Conservation (phyloP, 2,888 invertebrate genomes). For the Acleris laterana region DNA sequence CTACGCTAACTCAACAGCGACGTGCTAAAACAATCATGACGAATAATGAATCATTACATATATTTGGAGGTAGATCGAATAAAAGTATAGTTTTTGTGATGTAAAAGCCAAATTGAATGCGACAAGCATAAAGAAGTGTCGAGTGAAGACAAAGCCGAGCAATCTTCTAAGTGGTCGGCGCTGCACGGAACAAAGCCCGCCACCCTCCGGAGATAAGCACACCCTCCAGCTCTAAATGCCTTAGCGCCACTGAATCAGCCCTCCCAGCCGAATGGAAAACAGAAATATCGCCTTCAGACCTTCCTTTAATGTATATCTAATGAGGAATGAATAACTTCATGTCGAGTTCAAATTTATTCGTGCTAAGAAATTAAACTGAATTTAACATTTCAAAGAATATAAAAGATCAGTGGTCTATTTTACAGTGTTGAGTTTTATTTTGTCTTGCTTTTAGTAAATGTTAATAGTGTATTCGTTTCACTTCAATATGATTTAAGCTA, state of each 20-base stretch:
- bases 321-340: conserved; percentile 57
- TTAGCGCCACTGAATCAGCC: conserved; percentile 62
- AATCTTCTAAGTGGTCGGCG: conserved; percentile 80
- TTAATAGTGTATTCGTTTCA: not conserved
- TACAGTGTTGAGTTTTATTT: conserved; percentile 6
- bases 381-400: conserved; percentile 45
- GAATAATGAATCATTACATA: not conserved
- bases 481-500: not conserved
- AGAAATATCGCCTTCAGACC: conserved; percentile 58
- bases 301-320: conserved; percentile 59
- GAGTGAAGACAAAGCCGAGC: conserved; percentile 73
- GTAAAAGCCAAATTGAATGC: conserved; percentile 65
- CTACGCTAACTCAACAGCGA: conserved; percentile 16
- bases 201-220: conserved; percentile 65
- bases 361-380: conserved; percentile 46
- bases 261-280: conserved; percentile 58
- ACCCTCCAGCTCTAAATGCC: conserved; percentile 67
- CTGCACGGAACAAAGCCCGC: conserved; percentile 63
- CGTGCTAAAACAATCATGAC: conserved; percentile 1
- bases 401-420: conserved; percentile 37
- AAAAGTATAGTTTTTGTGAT: conserved; percentile 45
- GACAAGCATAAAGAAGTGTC: conserved; percentile 68
- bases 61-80: conserved; percentile 1
- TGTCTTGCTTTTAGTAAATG: not conserved
- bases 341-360: conserved; percentile 48